Base-by-base conservation (phyloP, 2,797 vertebrate genomes). In the Gobio occitaniae region DNA sequence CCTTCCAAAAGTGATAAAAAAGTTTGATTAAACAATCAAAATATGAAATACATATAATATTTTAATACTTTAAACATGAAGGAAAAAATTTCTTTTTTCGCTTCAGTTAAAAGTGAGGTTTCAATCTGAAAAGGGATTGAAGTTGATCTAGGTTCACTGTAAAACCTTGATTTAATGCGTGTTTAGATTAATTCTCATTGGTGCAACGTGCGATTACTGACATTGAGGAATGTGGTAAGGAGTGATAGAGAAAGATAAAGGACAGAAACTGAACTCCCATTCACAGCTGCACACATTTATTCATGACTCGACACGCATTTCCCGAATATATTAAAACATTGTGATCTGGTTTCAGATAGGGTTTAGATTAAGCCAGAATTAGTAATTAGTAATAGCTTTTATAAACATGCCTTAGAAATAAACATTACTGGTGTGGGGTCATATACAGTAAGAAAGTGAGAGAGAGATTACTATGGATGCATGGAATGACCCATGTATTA, bases 181-280 rank as follows among this genome's bases (percentile, higher is more conserved):
- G 32, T 25, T 63, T 66, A 19, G 32, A 68, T 68, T 19, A 3
- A 11, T 38, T 68, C 1, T 36, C 36, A 36, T 11, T 68, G 36
- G 63, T 36, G 63, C 63, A 66, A 36, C 5, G n/a, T 65, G 25
- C 13, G 3, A 15, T 66, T 66, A 36, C 65, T 17, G 16, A 17
- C 65, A 38, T 63, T 63, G 25, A 63, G 56, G 19, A 74, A 82
- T 82, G 54, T 63, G 17, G 12, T 16, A 12, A 41, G 78, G 32
- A 69, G 21, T 52, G 36, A 21, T 13, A 3, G 17, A 4, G 25
- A 25, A 47, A 66, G 47, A 79, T 61, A 19, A 29, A 71, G 1
- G 6, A 41, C 9, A 36, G 48, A 41, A 41, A 3, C 52, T 41
- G 17, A 13, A 32, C 47, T 72, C 65, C 48, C 9, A 11, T 17